Percentiles rank a stretch among this genome's conserved stretches.
Evolutionary conservation across 2,113 vertebrate species (phyloP).

Genomic region (Eretmochelys imbricata): DNA sequence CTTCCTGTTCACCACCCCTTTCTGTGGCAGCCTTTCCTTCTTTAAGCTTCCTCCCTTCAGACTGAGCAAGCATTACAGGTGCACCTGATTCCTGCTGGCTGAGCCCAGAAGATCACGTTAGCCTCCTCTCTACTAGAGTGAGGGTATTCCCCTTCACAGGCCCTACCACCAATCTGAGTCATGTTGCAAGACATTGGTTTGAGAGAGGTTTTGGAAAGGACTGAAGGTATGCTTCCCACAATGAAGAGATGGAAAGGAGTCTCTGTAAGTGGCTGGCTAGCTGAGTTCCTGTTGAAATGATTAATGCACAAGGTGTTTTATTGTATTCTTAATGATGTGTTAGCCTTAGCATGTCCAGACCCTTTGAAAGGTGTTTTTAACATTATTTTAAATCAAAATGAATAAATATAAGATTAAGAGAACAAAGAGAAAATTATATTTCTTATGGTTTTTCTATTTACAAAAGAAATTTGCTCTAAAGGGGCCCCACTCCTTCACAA

Average conservation of each 20-base stretch:
- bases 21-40: neutral
- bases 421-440: neutral
- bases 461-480: neutral
- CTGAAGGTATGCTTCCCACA: neutral
- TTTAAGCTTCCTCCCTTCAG: neutral
- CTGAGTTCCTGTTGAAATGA: neutral
- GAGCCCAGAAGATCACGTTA: neutral
- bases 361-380: neutral
- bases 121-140: neutral
- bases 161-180: neutral
- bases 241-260: neutral
- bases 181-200: neutral
- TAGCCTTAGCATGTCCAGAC: neutral
- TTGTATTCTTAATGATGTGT: neutral
- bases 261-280: neutral
- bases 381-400: neutral
- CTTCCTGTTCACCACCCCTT: neutral
- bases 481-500: constrained; percentile 31
- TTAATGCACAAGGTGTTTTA: neutral
- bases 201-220: neutral
- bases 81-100: neutral
- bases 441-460: neutral
- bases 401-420: neutral
- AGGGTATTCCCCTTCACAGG: neutral
- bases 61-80: neutral